Conservation (phyloP, 2,797 vertebrate genomes). For the Gallinago solitaria region DNA sequence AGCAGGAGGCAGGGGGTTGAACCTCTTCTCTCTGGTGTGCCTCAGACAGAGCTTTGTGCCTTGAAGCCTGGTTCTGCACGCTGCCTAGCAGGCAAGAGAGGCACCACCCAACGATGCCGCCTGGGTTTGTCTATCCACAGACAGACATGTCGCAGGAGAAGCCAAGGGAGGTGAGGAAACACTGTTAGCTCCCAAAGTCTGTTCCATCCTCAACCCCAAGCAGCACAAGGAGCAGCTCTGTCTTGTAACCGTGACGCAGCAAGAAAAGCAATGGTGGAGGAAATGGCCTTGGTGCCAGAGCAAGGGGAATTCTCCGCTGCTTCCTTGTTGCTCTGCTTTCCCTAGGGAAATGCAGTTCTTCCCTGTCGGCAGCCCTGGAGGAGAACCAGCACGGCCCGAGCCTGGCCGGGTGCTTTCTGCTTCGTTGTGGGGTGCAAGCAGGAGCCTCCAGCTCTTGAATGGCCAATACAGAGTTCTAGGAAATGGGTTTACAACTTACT, state of each 20-base stretch:
- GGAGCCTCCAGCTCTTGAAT: not conserved
- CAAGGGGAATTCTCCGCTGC: not conserved
- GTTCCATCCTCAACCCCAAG: not conserved
- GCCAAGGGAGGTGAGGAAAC: not conserved
- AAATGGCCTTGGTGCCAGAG: not conserved
- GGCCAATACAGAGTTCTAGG: not conserved
- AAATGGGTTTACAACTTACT: not conserved
- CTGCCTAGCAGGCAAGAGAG: not conserved
- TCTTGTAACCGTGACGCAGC: not conserved
- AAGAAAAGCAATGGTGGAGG: not conserved
- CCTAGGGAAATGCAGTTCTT: not conserved
- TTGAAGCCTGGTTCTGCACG: accelerated
- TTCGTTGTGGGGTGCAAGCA: not conserved
- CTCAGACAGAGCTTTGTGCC: not conserved
- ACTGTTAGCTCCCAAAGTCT: accelerated
- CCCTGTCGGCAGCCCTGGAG: not conserved
- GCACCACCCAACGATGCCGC: not conserved
- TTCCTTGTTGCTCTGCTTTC: not conserved
- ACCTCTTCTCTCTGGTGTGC: not conserved
- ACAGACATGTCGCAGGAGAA: accelerated
- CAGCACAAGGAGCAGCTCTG: not conserved
- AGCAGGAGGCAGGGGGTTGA: accelerated
- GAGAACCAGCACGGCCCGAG: not conserved
- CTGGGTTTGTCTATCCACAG: not conserved
- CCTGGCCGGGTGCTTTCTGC: not conserved